Evolutionary conservation across 53 echinoderm and acorn worm genomes (phyloP), one percentile per base, ranked within the genome.

Genomic region (Luidia sarsii): DNA sequence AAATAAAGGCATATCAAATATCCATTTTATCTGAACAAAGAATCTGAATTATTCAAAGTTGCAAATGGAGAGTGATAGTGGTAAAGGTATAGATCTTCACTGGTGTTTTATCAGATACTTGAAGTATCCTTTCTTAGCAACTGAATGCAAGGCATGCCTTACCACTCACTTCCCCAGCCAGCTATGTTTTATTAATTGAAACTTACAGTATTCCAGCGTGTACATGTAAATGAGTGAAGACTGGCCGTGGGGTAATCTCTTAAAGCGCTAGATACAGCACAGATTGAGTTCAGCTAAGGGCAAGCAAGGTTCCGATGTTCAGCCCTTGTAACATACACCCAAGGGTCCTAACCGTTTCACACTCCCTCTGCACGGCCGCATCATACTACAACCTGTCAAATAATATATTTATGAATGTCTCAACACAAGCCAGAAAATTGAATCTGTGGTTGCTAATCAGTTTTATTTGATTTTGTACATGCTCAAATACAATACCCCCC

Each of bases 151-250:
- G 37, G 72, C 56, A 37, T 50, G 10, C 55, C 72, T 38, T 72
- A 33, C 56, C 46, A 22, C 55, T 34, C n/a, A n/a, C n/a, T n/a
- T n/a, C n/a, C 13, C 18, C 14, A 50, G 54, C 72, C 34, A 18
- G 16, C 55, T 72, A 72, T 72, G 72, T 72, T 72, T 72, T 57
- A 72, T 72, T 72, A 72, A 72, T 72, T 72, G 72, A 55, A 56
- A 55, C 72, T 72, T 66, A 46, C 15, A 23, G 67, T 29, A 33
- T 66, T 66, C 14, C 27, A 37, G 72, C 54, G 56, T 72, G 55
- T 37, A 72, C 54, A 72, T 72, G 55, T 37, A 72, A 37, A 72
- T 72, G 72, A 57, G 72, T 37, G 13, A 38, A 72, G 38, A 20
- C 25, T 55, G 56, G 32, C 24, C 7, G 15, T 34, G 18, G 63